phyloP scores from a whole-genome alignment of 2,888 invertebrate genomes.

The Drosophila kuntzei region DNA sequence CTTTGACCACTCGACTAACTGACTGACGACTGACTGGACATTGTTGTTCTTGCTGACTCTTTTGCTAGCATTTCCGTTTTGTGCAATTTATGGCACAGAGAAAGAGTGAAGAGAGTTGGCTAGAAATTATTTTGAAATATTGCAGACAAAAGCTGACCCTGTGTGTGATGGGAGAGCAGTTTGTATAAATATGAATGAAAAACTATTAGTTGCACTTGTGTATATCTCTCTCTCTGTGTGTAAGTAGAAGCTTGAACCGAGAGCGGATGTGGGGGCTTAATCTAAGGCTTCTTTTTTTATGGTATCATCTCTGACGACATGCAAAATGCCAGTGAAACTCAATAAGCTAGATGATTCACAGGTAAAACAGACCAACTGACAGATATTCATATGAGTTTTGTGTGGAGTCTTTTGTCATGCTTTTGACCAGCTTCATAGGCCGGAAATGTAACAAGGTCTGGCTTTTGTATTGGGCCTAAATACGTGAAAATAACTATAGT shows the following conservation, averaged over 20 bases:
- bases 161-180: constrained; percentile 11
- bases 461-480: constrained; percentile 18
- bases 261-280: constrained; percentile 22
- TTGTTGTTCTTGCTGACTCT: constrained; percentile 14
- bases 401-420: background rate
- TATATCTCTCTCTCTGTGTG: constrained; percentile 1
- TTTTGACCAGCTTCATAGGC: constrained; percentile 11
- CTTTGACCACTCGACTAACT: constrained; percentile 45
- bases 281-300: background rate
- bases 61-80: constrained; percentile 49
- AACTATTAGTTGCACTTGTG: constrained; percentile 63
- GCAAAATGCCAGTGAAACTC: constrained; percentile 38
- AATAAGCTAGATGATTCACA: constrained; percentile 45
- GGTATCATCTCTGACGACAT: constrained; percentile 35
- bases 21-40: constrained; percentile 2
- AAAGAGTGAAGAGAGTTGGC: constrained; percentile 18
- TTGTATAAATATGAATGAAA: constrained; percentile 59
- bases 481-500: constrained; percentile 29
- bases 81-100: constrained; percentile 53
- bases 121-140: constrained; percentile 76
- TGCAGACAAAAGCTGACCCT: constrained; percentile 60
- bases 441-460: constrained; percentile 53
- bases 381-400: background rate
- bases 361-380: constrained; percentile 2
- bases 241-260: background rate